Conservation (phyloP, 1,140 invertebrate genomes). For the Vollenhovia emeryi region DNA sequence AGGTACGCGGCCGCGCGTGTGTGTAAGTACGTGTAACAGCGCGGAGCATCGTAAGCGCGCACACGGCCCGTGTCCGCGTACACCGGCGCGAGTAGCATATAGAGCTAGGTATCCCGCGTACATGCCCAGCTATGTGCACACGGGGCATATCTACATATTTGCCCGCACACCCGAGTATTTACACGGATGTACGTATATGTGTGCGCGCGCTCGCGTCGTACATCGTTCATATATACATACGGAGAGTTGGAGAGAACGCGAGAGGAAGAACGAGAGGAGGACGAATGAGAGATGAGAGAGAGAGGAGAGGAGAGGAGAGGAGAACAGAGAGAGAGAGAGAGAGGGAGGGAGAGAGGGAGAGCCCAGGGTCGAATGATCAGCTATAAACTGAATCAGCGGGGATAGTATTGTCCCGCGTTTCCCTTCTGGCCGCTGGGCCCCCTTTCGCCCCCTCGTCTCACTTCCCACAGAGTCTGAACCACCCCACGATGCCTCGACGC, state of each 20-base stretch:
- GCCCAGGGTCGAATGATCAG: constrained; percentile 81
- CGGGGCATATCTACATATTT: constrained; percentile 68
- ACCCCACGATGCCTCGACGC: constrained; percentile 71
- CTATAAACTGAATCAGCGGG: constrained; percentile 81
- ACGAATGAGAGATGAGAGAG: constrained; percentile 30
- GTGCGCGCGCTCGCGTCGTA: not conserved
- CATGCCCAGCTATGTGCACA: constrained; percentile 65
- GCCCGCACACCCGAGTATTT: constrained; percentile 64
- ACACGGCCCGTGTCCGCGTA: constrained; percentile 39
- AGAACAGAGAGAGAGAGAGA: not conserved
- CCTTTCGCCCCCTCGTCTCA: not conserved
- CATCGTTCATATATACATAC: constrained; percentile 57
- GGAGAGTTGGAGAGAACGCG: constrained; percentile 38
- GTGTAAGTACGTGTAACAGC: not conserved
- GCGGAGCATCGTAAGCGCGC: constrained; percentile 26
- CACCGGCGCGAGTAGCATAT: constrained; percentile 32
- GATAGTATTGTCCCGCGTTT: constrained; percentile 75
- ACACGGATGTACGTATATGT: constrained; percentile 17
- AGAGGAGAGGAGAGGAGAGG: constrained; percentile 23
- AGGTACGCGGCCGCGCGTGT: not conserved
- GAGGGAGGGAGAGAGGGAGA: constrained; percentile 1
- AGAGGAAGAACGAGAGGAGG: constrained; percentile 39
- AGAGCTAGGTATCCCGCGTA: constrained; percentile 57
- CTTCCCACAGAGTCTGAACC: constrained; percentile 58
- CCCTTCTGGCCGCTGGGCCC: constrained; percentile 51